Base-by-base conservation (phyloP, 2,888 invertebrate genomes). In the Subacronicta megacephala region DNA sequence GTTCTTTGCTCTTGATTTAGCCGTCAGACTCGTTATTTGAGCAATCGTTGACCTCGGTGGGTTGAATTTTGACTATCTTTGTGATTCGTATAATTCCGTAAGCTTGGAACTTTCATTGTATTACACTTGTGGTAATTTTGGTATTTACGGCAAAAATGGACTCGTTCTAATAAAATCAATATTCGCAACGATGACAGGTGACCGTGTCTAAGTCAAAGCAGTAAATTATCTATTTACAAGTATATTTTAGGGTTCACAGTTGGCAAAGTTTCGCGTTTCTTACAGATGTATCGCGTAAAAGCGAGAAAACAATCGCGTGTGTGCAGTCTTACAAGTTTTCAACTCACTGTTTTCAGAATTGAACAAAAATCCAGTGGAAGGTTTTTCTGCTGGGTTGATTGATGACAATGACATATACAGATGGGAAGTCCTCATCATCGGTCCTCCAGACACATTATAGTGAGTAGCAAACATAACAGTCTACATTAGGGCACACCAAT, bases 371-470 rank as follows among this genome's bases (percentile, higher is more conserved):
- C 99, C 99, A 89, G 99, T 99, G 52, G 99, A 99, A 96, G 99
- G 99, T 83, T 99, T 99, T 96, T 99, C 99, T 94, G 99, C 99
- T 93, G 99, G 99, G 82, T 96, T 99, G 82, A 98, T 99, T 93
- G 99, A 99, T 95, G 99, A 99, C 95, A 98, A 98, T 96, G 99
- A 99, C 95, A 99, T 99, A 93, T 99, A 98, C 95, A 97, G 98
- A 95, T 99, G 99, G 99, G 99, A 99, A 96, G 99, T 99, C 82
- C 97, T 99, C 83, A 99, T 99, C 90, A 99, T 99, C 95, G 99
- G 99, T 83, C 99, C 99, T 90, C 99, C 99, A 89, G 99, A 99
- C 94, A 99, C 99, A 74, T 95, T 99, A 83, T 99, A 99, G 99
- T 99, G 95, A 97, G 98, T 96, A 90, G 13, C 37, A 40, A 57